These are phyloP conservation scores for Mya arenaria DNA, from an alignment of 1,140 invertebrate genomes.

Conservation along the genomic window DNA sequence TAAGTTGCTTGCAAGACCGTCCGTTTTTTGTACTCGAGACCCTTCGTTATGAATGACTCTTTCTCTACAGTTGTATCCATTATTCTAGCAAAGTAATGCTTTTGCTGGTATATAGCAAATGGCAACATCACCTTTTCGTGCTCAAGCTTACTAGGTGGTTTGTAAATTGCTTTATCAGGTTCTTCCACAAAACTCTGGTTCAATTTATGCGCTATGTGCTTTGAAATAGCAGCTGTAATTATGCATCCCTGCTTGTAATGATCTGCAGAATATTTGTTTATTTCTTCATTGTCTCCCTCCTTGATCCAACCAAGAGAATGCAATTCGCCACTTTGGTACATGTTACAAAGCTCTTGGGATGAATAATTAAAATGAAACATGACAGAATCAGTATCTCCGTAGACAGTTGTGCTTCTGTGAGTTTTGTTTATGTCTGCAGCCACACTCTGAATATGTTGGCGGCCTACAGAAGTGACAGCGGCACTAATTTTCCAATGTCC, in stretches of 20 bases:
- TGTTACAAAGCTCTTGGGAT: not conserved
- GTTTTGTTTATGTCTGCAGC: not conserved
- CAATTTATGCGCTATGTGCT: no score
- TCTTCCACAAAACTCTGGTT: no score
- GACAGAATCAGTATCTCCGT: not conserved
- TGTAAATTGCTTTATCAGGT: not conserved
- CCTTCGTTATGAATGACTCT: not conserved
- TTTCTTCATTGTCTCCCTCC: not conserved
- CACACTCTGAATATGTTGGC: constrained; percentile 1
- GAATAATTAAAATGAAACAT: not conserved
- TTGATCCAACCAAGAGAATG: not conserved
- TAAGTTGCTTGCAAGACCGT: not conserved
- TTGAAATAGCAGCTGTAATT: not conserved
- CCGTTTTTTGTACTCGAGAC: not conserved
- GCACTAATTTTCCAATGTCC: not conserved
- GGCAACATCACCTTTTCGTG: constrained; percentile 8
- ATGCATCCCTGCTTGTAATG: not conserved
- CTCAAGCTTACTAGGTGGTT: not conserved
- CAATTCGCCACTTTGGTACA: not conserved
- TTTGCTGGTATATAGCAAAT: not conserved
- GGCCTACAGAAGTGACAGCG: not conserved
- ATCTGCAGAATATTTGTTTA: not conserved
- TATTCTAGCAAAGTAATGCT: not conserved
- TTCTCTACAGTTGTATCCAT: constrained; percentile 5
- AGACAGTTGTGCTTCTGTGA: not conserved